Evolutionary conservation across 2,888 invertebrate genomes (phyloP), one percentile per base, ranked within the genome.

Genomic region (Pachydiplax longipennis): DNA sequence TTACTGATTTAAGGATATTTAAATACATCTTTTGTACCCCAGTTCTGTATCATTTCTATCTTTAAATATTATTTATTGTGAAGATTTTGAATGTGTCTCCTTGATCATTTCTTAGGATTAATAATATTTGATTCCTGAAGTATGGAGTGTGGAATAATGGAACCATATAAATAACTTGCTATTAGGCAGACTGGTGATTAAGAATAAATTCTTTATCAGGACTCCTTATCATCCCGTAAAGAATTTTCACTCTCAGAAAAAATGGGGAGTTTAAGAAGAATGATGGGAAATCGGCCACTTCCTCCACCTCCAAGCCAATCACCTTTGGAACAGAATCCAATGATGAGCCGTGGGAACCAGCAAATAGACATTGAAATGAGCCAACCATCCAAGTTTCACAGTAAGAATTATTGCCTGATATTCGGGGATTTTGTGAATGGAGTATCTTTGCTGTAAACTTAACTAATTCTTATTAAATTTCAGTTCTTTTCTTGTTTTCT

Each of bases 261-360:
- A 92, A 94, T 95, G 93, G 95, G 94, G 15, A 95, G 94, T 92
- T 93, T 95, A 83, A 94, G 94, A 92, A 91, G 92, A 91, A 91
- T 92, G 83, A 92, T 95, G 93, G 94, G 94, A 80, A 94, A 94
- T 91, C 93, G 96, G 83, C 95, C 95, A 12, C 93, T 95, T 91
- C 95, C 95, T 25, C 95, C 95, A 18, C 94, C 95, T 61, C 96
- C 96, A 22, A 91, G 92, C 91, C 91, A 91, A n/a, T 91, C 92
- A 8, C 92, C 35, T 15, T 4, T 8, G 37, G 35, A 37, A 35
- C 31, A 31, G 10, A 15, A 31, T 53, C 83, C 48, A 18, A 13
- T 48, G 18, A 31, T 35, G 13, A 22, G 6, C 15, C 87, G 48
- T 13, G 6, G 31, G 5, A 18, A 22, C 61, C 35, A 35, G 12